Evolutionary conservation across 2,113 vertebrate genomes (phyloP).

Genomic region (Laterallus jamaicensis): DNA sequence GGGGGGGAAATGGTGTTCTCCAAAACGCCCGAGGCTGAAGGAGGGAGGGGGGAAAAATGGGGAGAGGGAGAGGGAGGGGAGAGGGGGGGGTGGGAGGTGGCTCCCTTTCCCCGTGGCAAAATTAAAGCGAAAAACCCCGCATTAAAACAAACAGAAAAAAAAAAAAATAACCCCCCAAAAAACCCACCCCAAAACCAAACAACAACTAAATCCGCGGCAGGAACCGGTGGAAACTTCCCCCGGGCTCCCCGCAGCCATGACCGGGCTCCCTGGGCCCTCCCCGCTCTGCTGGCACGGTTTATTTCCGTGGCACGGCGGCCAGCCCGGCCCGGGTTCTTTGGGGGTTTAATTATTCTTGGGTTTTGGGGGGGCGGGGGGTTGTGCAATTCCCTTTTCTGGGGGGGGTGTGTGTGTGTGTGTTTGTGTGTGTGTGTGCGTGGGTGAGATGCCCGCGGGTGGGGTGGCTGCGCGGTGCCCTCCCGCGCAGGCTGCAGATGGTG

Average conservation of each 20-base stretch:
- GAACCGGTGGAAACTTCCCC: not conserved
- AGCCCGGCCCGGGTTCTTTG: not conserved
- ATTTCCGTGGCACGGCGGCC: not conserved
- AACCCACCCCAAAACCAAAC: no score
- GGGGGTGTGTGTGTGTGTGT: not conserved
- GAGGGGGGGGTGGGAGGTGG: no score
- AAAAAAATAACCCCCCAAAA: no score
- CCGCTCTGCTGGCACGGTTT: not conserved
- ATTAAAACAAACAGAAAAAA: not conserved
- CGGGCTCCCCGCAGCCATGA: not conserved
- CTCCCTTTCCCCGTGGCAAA: not conserved
- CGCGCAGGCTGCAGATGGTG: constrained; percentile 22
- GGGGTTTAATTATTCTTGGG: no score
- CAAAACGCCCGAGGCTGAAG: not conserved
- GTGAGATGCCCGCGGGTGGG: not conserved
- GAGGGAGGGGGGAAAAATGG: no score
- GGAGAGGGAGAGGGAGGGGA: no score
- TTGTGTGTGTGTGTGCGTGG: not conserved
- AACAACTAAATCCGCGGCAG: not conserved
- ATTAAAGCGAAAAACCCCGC: not conserved
- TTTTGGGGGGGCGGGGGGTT: no score
- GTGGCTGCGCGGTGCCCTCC: not conserved
- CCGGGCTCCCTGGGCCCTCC: not conserved
- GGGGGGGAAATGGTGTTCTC: not conserved
- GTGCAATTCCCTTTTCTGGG: not conserved